These are phyloP conservation scores for Lasiurus cinereus DNA, from an alignment of 2,113 vertebrate species.

Conservation along the genomic window DNA sequence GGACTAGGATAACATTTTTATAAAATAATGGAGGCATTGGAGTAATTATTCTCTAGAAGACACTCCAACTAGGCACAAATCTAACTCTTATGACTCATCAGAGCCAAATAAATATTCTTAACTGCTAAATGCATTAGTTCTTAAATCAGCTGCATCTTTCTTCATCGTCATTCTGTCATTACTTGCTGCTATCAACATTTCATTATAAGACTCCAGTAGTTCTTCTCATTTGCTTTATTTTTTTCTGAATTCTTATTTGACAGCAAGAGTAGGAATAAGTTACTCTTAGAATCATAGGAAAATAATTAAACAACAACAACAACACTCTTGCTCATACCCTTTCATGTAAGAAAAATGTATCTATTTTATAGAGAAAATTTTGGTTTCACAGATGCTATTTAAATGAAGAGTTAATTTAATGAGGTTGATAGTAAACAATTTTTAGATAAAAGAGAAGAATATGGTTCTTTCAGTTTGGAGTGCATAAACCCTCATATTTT, in stretches of 20 bases:
- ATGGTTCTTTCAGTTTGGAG: background rate
- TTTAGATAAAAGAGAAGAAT: background rate
- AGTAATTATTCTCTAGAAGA: background rate
- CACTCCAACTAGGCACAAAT: background rate
- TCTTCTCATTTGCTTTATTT: background rate
- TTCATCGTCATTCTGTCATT: background rate
- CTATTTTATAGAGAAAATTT: background rate
- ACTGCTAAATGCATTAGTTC: background rate
- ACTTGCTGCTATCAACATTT: background rate
- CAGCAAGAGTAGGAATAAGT: background rate
- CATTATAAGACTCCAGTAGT: background rate
- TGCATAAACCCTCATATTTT: background rate
- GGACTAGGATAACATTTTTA: background rate
- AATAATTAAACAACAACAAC: slow-evolving; percentile 22
- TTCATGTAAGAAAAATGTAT: background rate
- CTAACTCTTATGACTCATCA: background rate
- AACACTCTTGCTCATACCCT: background rate
- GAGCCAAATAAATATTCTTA: background rate
- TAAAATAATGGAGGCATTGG: background rate
- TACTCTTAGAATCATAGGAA: background rate
- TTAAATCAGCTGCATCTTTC: background rate
- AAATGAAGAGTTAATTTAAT: slow-evolving; percentile 1
- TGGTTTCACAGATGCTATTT: background rate
- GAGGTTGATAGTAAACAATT: background rate
- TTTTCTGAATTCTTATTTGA: background rate